Evolutionary conservation across 2,113 vertebrate genomes (phyloP), one percentile per base, ranked within the genome.

Genomic region (Tricholaema leucomelas): DNA sequence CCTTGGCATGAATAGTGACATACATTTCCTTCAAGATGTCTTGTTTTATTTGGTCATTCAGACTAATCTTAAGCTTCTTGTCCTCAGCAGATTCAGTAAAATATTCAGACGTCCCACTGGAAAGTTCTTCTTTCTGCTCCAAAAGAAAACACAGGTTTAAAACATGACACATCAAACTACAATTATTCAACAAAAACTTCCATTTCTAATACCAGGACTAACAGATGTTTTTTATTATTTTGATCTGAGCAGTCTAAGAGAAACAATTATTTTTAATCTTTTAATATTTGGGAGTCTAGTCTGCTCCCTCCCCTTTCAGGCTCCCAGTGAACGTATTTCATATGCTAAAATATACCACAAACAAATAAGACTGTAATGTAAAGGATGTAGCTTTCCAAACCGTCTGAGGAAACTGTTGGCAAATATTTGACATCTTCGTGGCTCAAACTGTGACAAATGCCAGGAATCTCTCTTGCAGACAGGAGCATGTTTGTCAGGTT

Each of bases 101-200:
- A 98, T 99, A 99, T 96, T 98, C 98, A 40, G 98, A 99, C 5
- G 69, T 94, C 97, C 96, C 97, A 85, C 28, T 97, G 85, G 94
- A 80, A 94, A 93, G 55, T 74, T 94, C 88, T 94, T 97, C 96
- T 75, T 86, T 91, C 97, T 97, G 96, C 60, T 96, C 72, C 88
- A 92, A 97, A 97, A 97, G 91, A 97, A 94, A 97, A 97, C 27
- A 96, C 86, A 95, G 64, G 81, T 96, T 97, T 96, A 93, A 94
- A 92, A 91, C 88, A 72, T 38, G 85, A 93, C 95, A 90, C 85
- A 93, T 91, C 88, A 95, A 94, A 87, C 79, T 95, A 80, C 58
- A 60, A 85, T 88, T 91, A 96, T 95, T 89, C 83, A 96, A 94
- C 87, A 95, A 65, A 94, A 94, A 92, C 73, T 74, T 83, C 72